Evolutionary conservation across 2,888 invertebrate genomes (phyloP).

Genomic region (Cataglyphis rosenhaueri): DNA sequence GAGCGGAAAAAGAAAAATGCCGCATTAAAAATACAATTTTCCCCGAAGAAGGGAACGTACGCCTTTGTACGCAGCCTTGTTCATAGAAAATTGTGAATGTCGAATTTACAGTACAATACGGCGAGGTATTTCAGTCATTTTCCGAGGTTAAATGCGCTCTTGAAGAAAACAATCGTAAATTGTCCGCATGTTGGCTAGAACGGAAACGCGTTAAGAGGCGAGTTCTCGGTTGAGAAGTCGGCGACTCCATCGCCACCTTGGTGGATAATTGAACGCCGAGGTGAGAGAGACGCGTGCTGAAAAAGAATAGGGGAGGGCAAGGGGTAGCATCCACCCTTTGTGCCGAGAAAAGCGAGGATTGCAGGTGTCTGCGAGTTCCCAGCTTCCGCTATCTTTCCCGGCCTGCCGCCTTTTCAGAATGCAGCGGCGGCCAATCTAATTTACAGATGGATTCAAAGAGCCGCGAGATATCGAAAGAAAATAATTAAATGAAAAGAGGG

Average conservation of each 20-base stretch:
- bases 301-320: conserved; percentile 29
- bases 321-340: conserved; percentile 10
- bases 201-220: conserved; percentile 41
- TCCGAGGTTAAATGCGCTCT: conserved; percentile 46
- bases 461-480: conserved; percentile 67
- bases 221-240: conserved; percentile 33
- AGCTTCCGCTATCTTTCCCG: not conserved
- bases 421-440: conserved; percentile 65
- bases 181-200: conserved; percentile 29
- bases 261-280: conserved; percentile 48
- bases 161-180: conserved; percentile 49
- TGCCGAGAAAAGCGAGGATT: conserved; percentile 20
- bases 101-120: conserved; percentile 45
- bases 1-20: not conserved
- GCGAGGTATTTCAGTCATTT: conserved; percentile 11
- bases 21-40: conserved; percentile 41
- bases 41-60: not conserved
- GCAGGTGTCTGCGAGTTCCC: conserved; percentile 36
- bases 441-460: conserved; percentile 65
- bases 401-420: conserved; percentile 5
- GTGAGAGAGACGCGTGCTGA: conserved; percentile 46
- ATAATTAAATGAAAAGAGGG: conserved; percentile 68
- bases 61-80: not conserved
- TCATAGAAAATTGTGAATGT: conserved; percentile 24
- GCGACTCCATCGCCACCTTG: conserved; percentile 37